Evolutionary conservation across 2,888 invertebrate genomes (phyloP), one percentile per base, ranked within the genome.

Genomic region (Diachrysia chrysitis): DNA sequence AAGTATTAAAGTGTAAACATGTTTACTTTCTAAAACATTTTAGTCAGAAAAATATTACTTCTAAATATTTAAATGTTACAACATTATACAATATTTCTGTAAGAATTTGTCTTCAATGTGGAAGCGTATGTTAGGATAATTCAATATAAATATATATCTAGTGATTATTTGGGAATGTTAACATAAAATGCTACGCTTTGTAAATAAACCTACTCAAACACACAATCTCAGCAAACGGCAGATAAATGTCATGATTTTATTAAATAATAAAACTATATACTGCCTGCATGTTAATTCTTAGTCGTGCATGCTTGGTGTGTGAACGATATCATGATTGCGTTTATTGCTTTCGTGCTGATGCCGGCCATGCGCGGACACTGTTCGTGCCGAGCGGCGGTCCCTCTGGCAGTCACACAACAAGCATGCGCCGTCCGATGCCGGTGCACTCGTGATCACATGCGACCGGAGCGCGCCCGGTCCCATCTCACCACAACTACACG

Each of bases 111-210:
- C 58, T 58, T 62, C 37, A 66, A 46, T 35, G 54, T 37, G 42
- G 63, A 63, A 62, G 64, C 66, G 66, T 56, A 55, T 29, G 53
- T 42, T 35, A 73, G 53, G 58, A 66, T 55, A 71, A 58, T 73
- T 72, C 66, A 82, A 84, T 81, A 80, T 77, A 77, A 78, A 83
- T 83, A 75, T 82, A 81, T 73, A 78, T 74, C 80, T 84, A 86
- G 78, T 83, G 70, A 82, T 83, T 81, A 85, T 78, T 83, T 81
- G 85, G 92, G 92, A 92, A 92, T 92, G 92, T 92, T 84, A 86
- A 90, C 85, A 85, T 84, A 89, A 90, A 89, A 90, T 88, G 87
- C 87, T 89, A 87, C 74, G 63, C 64, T 75, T 68, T 76, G 55
- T 72, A 67, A 67, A 58, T 71, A 73, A 72, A 48, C 65, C 80